These are phyloP conservation scores for Drosophila chauvacae DNA, from an alignment of 1,140 invertebrate genomes.

Conservation along the genomic window DNA sequence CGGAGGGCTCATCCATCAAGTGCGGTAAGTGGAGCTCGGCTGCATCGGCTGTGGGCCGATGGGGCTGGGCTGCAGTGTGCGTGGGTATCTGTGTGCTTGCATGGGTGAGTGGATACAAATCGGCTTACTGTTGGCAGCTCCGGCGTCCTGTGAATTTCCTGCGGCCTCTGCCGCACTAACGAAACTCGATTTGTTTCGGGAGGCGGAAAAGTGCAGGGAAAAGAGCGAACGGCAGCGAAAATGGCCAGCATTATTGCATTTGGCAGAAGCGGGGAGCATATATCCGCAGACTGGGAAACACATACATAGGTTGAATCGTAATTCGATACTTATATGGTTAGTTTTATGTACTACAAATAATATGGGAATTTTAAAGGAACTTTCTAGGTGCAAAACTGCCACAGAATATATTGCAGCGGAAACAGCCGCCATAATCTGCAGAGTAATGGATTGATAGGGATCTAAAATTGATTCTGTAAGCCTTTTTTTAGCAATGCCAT, in stretches of 20 bases:
- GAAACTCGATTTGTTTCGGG: constrained; percentile 50
- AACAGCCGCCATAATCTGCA: not conserved
- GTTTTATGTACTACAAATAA: not conserved
- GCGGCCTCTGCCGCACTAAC: constrained; percentile 17
- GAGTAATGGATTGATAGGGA: not conserved
- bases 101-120: constrained; percentile 39
- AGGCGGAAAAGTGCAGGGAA: constrained; percentile 18
- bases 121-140: constrained; percentile 23
- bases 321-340: not conserved
- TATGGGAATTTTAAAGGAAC: not conserved
- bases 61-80: not conserved
- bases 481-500: not conserved
- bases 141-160: constrained; percentile 3
- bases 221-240: not conserved
- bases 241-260: constrained; percentile 2
- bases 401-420: constrained; percentile 1
- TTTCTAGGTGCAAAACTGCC: not conserved
- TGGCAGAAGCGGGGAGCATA: constrained; percentile 1
- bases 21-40: constrained; percentile 38
- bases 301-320: not conserved
- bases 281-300: not conserved
- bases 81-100: constrained; percentile 24
- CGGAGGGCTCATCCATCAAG: constrained; percentile 46
- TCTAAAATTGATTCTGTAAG: not conserved
- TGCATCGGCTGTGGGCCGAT: constrained; percentile 19